Conservation (phyloP, 2,113 vertebrate species). For the Orthonyx spaldingii region DNA sequence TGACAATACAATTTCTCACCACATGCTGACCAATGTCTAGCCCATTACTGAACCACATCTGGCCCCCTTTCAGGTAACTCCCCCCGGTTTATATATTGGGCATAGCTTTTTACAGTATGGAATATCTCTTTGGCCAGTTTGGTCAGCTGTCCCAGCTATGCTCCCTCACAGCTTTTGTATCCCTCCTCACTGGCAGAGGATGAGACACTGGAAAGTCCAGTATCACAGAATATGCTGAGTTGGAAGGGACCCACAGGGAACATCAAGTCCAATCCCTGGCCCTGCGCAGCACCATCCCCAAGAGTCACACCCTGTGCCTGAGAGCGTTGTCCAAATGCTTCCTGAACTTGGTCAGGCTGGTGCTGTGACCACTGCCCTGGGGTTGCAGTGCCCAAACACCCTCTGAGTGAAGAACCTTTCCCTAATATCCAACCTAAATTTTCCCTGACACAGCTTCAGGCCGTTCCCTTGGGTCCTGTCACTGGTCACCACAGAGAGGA, state of each 20-base stretch:
- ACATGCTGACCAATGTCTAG: background rate
- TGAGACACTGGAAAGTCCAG: background rate
- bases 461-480: background rate
- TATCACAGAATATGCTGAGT: background rate
- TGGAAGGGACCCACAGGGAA: background rate
- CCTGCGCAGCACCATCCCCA: background rate
- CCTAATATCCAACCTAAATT: background rate
- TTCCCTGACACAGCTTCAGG: background rate
- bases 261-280: background rate
- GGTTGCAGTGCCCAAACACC: background rate
- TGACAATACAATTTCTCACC: background rate
- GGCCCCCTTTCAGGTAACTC: background rate
- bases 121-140: background rate
- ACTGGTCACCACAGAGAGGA: background rate
- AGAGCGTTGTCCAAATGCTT: background rate
- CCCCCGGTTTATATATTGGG: background rate
- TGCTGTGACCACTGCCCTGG: background rate
- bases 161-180: background rate
- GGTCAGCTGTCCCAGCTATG: background rate
- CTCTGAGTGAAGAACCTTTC: background rate
- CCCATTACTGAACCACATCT: background rate
- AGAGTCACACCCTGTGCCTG: background rate
- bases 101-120: background rate
- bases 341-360: background rate
- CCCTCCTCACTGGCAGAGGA: background rate